These are phyloP conservation scores for Kryptopterus vitreolus DNA, from an alignment of 2,797 vertebrate species.

Conservation along the genomic window DNA sequence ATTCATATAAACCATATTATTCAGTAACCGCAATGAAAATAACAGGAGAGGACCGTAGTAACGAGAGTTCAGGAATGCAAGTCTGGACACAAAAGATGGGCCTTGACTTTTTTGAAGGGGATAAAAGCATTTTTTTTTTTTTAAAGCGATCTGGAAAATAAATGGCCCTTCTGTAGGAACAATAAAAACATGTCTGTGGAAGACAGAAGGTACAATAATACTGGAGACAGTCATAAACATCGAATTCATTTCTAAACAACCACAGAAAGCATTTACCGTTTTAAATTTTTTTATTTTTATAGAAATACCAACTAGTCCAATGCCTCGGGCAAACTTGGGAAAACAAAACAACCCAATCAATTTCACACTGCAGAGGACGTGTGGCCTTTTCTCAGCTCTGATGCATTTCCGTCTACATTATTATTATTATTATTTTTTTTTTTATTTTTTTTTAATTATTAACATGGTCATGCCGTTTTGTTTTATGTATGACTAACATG, in stretches of 20 bases:
- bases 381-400: not conserved
- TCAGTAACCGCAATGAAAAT: constrained; percentile 29
- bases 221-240: not conserved
- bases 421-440: not conserved
- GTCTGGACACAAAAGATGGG: not conserved
- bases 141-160: too few species aligned
- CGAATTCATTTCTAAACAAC: not conserved
- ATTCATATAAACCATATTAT: constrained; percentile 19
- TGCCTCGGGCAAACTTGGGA: not conserved
- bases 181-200: not conserved
- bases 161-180: not conserved
- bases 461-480: too few species aligned
- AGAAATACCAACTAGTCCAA: not conserved
- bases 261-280: not conserved
- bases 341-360: not conserved
- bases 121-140: not conserved
- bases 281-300: not conserved
- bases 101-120: not conserved
- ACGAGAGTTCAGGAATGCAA: constrained; percentile 10
- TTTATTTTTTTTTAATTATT: not conserved
- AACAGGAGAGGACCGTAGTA: constrained; percentile 9
- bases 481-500: not conserved
- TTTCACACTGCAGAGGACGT: not conserved
- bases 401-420: not conserved
- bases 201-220: not conserved